Base-by-base conservation (phyloP, 2,888 invertebrate species). In the Apamea monoglypha region DNA sequence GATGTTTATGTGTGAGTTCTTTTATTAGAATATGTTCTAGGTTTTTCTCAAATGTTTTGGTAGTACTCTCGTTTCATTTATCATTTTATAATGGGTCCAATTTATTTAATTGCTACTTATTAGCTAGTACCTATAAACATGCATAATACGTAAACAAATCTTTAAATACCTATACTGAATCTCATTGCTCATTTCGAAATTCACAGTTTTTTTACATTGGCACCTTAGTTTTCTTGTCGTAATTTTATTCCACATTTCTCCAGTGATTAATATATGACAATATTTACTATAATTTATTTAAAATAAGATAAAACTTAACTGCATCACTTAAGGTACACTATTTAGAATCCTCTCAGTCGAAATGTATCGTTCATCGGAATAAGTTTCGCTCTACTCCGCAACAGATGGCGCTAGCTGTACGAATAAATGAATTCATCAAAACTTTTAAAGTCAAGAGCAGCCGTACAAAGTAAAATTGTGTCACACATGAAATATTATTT, bases 381-480 rank as follows among this genome's bases (percentile, higher is more conserved):
- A 67, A 67, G 69, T 78, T 81, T 88, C 78, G 56, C n/a, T 85
- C 96, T 92, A 94, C 94, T 95, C 94, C 78, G 59, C 89, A 89
- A 89, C 25, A 96, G 96, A 95, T 96, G 96, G 94, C 94, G 94
- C 75, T 91, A 91, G 86, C 44, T 73, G 92, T 89, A 76, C 66
- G 61, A 21, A 68, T 75, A 36, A 44, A 67, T 47, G 5, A 6
- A 50, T 78, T n/a, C 25, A 61, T 32, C 16, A 32, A 64, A 50
- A 81, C 21, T n/a, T 40, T 12, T 61, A 36, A 53, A 50, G 53
- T 18, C 29, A 82, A 29, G 2, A 67, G n/a, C 18, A n/a, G 12
- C 29, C 1, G 47, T 53, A 25, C 2, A 56, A 64, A 56, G 44
- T 36, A 53, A 50, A 61, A 56, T 44, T 64, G 4, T 29, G n/a